Conservation (phyloP, 2,113 vertebrate species). For the Sapajus apella region DNA sequence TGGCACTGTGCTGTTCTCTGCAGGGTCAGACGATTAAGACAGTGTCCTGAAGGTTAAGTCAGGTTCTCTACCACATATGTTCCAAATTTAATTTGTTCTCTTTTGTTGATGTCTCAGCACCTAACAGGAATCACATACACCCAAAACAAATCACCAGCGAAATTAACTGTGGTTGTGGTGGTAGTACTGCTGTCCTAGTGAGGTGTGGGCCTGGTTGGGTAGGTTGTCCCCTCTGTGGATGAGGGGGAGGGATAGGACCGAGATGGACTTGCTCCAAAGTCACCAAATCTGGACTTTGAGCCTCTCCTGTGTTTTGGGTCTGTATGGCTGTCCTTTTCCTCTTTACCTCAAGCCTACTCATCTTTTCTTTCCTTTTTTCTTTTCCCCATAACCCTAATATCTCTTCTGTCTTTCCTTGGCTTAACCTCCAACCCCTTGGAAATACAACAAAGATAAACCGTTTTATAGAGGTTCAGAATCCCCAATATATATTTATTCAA, state of each 20-base stretch:
- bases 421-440: background rate
- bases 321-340: background rate
- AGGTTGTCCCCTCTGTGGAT: background rate
- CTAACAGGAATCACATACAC: background rate
- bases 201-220: too few species aligned
- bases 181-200: background rate
- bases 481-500: background rate
- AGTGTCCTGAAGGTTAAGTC: background rate
- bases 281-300: background rate
- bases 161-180: rapidly evolving
- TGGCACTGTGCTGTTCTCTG: background rate
- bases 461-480: background rate
- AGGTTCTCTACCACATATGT: background rate
- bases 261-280: background rate
- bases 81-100: background rate
- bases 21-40: background rate
- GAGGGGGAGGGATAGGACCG: background rate
- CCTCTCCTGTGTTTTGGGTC: background rate
- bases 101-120: background rate
- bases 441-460: background rate
- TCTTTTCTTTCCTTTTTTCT: background rate
- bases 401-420: background rate
- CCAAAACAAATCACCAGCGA: background rate
- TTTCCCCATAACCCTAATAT: background rate
- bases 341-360: background rate